Percentiles rank a stretch among this genome's conserved stretches.
These are phyloP conservation scores for Drosophila suzukii DNA, from an alignment of 1,140 invertebrate genomes.

Conservation along the genomic window DNA sequence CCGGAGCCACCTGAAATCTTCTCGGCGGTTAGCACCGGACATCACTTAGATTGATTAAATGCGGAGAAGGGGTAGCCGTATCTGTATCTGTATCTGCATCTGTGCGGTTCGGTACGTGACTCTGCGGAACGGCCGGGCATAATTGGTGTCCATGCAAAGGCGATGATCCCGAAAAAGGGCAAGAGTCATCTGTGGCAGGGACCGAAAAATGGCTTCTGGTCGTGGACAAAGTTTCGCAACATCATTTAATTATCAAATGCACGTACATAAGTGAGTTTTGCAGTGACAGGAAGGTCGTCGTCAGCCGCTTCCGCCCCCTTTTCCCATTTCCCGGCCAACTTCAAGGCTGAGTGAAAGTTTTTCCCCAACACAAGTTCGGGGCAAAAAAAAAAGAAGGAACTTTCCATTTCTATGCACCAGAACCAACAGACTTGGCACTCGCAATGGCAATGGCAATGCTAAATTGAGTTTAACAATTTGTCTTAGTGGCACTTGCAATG, in stretches of 20 bases:
- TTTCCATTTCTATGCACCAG: constrained; percentile 47
- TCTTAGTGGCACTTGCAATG: constrained; percentile 50
- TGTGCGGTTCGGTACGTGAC: constrained; percentile 51
- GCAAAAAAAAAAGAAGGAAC: constrained; percentile 4
- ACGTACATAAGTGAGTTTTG: constrained; percentile 46
- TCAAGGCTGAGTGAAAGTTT: constrained; percentile 34
- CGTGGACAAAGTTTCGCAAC: constrained; percentile 38
- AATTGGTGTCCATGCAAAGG: constrained; percentile 42
- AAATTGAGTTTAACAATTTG: constrained; percentile 58
- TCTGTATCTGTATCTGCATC: constrained; percentile 1
- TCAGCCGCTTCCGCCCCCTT: constrained; percentile 3
- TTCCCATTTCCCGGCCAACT: constrained; percentile 21
- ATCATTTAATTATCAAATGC: constrained; percentile 64
- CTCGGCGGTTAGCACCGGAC: constrained; percentile 38
- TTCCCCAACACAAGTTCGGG: constrained; percentile 24
- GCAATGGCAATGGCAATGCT: constrained; percentile 35
- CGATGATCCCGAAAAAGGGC: constrained; percentile 23
- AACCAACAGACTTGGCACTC: constrained; percentile 11
- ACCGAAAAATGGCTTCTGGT: constrained; percentile 12
- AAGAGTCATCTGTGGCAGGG: neutral
- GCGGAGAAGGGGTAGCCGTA: constrained; percentile 10
- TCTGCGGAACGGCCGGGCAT: constrained; percentile 17
- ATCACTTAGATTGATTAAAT: constrained; percentile 62
- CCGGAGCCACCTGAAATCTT: constrained; percentile 28
- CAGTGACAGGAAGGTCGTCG: constrained; percentile 41